Conservation (phyloP, 2,888 invertebrate genomes). For the Acrobasis suavella region DNA sequence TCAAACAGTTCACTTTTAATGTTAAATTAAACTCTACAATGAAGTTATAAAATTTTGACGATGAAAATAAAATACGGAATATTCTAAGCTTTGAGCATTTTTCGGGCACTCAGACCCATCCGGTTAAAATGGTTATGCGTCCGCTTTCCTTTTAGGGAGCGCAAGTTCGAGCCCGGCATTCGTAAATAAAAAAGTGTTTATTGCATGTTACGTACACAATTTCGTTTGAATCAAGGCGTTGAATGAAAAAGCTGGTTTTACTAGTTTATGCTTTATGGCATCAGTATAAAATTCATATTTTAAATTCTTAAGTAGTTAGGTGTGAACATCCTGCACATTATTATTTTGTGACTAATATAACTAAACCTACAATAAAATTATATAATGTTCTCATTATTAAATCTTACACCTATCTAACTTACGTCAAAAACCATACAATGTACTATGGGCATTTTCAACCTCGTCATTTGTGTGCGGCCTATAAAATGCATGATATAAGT, state of each 20-base stretch:
- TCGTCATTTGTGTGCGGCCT: too few species aligned
- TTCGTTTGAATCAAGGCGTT: slow-evolving; percentile 1
- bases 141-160: slow-evolving; percentile 16
- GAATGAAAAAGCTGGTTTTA: slow-evolving; percentile 2
- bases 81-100: slow-evolving; percentile 13
- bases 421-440: too few species aligned
- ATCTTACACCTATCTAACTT: too few species aligned
- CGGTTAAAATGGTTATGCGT: slow-evolving; percentile 8
- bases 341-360: background rate
- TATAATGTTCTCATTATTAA: too few species aligned
- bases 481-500: too few species aligned
- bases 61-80: slow-evolving; percentile 16
- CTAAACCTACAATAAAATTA: background rate
- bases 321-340: background rate
- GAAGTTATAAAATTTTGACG: slow-evolving; percentile 21
- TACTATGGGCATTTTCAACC: too few species aligned
- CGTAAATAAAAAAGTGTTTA: slow-evolving; percentile 19
- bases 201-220: slow-evolving; percentile 12
- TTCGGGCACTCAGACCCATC: slow-evolving; percentile 3
- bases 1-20: background rate
- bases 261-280: background rate
- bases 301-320: background rate
- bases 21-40: slow-evolving; percentile 8
- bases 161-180: slow-evolving; percentile 9
- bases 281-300: background rate